A percentile compares a stretch with the other conserved stretches of the same genome.
phyloP scores from a whole-genome alignment of 2,113 vertebrate genomes.

The Bos indicus region DNA sequence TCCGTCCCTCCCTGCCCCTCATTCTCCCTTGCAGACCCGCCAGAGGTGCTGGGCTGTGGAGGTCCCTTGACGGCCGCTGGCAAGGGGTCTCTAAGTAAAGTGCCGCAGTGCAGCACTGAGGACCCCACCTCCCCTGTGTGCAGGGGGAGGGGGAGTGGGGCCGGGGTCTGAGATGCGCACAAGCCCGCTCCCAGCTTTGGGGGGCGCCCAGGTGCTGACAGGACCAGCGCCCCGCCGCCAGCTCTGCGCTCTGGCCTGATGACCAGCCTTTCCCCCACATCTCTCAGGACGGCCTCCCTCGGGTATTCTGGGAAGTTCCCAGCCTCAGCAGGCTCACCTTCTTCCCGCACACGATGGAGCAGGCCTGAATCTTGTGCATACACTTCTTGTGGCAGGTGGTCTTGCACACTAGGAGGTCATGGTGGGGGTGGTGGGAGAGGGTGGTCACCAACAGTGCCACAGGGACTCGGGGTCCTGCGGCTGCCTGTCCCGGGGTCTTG shows the following conservation, averaged over 20 bases:
- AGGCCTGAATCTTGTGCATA: constrained; percentile 89
- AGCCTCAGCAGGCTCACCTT: constrained; percentile 80
- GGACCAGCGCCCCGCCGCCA: background rate
- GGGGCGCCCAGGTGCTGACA: background rate
- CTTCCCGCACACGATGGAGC: constrained; percentile 84
- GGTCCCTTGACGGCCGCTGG: background rate
- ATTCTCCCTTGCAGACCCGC: background rate
- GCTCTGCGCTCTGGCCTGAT: background rate
- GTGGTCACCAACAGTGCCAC: background rate
- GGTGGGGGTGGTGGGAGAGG: background rate
- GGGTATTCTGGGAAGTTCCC: background rate
- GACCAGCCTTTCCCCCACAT: background rate
- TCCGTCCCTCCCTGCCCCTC: background rate
- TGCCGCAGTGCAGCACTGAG: accelerated
- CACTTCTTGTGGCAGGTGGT: constrained; percentile 98
- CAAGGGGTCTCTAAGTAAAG: background rate
- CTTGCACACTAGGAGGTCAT: constrained; percentile 88
- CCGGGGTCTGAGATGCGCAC: background rate
- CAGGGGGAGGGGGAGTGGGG: background rate
- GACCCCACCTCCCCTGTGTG: background rate
- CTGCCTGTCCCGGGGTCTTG: background rate
- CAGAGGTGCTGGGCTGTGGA: background rate
- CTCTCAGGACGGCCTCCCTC: background rate
- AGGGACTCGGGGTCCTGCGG: background rate
- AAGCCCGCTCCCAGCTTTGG: background rate